Base-by-base conservation (phyloP, 1,140 invertebrate genomes). In the Procambarus clarkii region DNA sequence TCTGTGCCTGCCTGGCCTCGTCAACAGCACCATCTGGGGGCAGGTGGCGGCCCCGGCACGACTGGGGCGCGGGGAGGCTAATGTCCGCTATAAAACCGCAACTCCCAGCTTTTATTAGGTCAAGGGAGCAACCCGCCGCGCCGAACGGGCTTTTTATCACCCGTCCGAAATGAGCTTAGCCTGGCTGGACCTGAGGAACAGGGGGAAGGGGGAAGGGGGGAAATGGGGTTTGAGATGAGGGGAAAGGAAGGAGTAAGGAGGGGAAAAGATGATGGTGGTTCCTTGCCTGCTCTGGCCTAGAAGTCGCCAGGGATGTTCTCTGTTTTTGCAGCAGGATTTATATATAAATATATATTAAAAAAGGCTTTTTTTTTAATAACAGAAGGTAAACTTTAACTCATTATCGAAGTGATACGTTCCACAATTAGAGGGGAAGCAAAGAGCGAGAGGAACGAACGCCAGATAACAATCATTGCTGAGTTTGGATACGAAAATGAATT, bases 51-150 rank as follows among this genome's bases (percentile, higher is more conserved):
- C 18, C 45, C 78, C 21, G n/a, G 9, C 15, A 54, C 3, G 21
- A 50, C 21, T 15, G 69, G 48, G 71, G 83, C 69, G 69, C 69
- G 46, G 69, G 8, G 5, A 7, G 48, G 58, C 69, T 88, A 88
- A 88, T 64, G 78, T 24, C n/a, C 78, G 54, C 86, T 50, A 88
- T 88, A 88, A 88, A 88, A 80, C 86, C 86, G 69, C 86, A 88
- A 88, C 77, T 88, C 86, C 60, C 77, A 15, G 86, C 77, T 69
- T 88, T 88, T 88, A 88, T 88, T 88, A 88, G 77, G 86, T 88
- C 86, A 79, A 81, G 76, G 77, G 78, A 80, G 85, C 24, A 77
- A 86, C 71, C 46, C 54, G 74, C 74, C 50, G 44, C 21, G 74
- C 71, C n/a, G 45, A 77, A 78, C 74, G 74, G 78, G 44, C 24